phyloP scores from a whole-genome alignment of 2,797 vertebrate genomes.

The Chelmon rostratus region DNA sequence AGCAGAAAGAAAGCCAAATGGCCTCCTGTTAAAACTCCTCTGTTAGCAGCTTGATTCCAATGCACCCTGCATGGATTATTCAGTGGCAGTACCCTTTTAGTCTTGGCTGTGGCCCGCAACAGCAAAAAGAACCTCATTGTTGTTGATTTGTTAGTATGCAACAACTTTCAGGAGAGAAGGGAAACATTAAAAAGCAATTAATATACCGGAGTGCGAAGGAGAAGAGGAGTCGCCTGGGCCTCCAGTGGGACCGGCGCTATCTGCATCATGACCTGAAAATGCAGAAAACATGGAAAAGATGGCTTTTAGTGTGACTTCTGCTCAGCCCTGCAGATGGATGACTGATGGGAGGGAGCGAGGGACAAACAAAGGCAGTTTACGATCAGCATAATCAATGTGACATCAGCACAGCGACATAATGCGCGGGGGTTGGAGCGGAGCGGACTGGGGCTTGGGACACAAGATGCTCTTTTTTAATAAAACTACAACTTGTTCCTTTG shows the following conservation, averaged over 20 bases:
- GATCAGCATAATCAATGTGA: constrained; percentile 91
- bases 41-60: constrained; percentile 73
- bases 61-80: constrained; percentile 84
- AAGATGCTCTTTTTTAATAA: constrained; percentile 69
- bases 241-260: constrained; percentile 76
- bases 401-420: constrained; percentile 84
- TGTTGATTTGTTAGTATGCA: constrained; percentile 84
- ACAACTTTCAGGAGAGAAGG: constrained; percentile 77
- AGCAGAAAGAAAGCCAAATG: constrained; percentile 78
- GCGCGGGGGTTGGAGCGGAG: constrained; percentile 60
- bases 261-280: constrained; percentile 70
- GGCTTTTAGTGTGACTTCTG: constrained; percentile 85
- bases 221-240: constrained; percentile 58
- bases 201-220: constrained; percentile 77
- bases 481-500: constrained; percentile 70
- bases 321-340: constrained; percentile 79
- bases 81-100: constrained; percentile 82
- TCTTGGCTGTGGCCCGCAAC: constrained; percentile 66
- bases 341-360: constrained; percentile 78
- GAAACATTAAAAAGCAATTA: constrained; percentile 90
- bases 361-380: constrained; percentile 86
- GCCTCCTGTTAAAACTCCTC: constrained; percentile 71
- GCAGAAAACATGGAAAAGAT: constrained; percentile 81
- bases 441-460: constrained; percentile 28
- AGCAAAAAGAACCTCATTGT: constrained; percentile 76